A percentile compares a stretch with the other conserved stretches of the same genome.
Conservation (phyloP, 1,140 invertebrate species). For the Heliconius congener region DNA sequence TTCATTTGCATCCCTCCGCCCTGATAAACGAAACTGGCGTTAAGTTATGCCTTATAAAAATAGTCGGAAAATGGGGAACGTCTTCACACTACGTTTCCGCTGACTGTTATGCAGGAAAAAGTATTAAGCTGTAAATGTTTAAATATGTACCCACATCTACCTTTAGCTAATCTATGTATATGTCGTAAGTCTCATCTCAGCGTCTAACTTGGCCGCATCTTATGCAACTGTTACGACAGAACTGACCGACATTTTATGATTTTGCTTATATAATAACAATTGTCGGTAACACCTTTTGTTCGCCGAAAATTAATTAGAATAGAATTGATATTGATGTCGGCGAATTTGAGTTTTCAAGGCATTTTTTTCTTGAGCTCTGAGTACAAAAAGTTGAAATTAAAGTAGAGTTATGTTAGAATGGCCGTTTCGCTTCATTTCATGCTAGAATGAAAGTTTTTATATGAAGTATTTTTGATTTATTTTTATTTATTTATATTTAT, state of each 20-base stretch:
- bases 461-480: not conserved
- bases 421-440: not conserved
- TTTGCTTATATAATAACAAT: slow-evolving; percentile 65
- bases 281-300: slow-evolving; percentile 53
- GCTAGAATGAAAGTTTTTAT: not conserved
- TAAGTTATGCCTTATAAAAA: too few relatives aligned
- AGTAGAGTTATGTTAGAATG: not conserved
- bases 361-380: not conserved
- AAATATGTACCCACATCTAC: not conserved
- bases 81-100: too few relatives aligned
- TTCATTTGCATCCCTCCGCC: too few relatives aligned
- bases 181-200: slow-evolving; percentile 69
- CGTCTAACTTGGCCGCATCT: slow-evolving; percentile 59
- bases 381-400: not conserved
- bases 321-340: slow-evolving; percentile 22
- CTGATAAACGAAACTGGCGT: too few relatives aligned
- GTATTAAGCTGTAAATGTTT: not conserved
- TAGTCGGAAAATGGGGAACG: too few relatives aligned
- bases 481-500: not conserved
- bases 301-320: slow-evolving; percentile 12
- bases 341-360: not conserved
- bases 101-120: not conserved
- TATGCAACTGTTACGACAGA: slow-evolving; percentile 73
- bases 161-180: slow-evolving; percentile 46
- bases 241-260: slow-evolving; percentile 69